These are phyloP conservation scores for Andrena marginata DNA, from an alignment of 2,888 invertebrate species.

Conservation along the genomic window DNA sequence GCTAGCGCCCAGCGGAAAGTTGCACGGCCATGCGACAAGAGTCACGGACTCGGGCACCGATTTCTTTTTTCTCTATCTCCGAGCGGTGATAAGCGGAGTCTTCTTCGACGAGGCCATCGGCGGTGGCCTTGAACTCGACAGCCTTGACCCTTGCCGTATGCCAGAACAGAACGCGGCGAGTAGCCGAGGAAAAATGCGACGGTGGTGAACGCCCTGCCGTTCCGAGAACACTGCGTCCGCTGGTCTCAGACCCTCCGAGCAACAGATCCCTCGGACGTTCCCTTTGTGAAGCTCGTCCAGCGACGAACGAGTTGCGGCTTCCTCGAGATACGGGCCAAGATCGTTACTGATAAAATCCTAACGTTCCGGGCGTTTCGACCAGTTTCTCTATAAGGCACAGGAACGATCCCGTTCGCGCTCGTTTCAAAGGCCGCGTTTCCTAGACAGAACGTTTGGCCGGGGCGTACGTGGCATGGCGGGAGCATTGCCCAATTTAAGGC, in stretches of 20 bases:
- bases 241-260: background rate
- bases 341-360: background rate
- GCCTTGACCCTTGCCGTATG: slow-evolving; percentile 50
- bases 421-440: slow-evolving; percentile 3
- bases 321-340: slow-evolving; percentile 18
- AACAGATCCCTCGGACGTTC: background rate
- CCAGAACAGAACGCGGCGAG: slow-evolving; percentile 29
- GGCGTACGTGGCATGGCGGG: slow-evolving; percentile 35
- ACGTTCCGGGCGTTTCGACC: background rate
- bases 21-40: slow-evolving; percentile 12
- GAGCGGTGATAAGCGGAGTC: slow-evolving; percentile 1
- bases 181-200: slow-evolving; percentile 30
- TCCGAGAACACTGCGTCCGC: slow-evolving; percentile 8
- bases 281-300: slow-evolving; percentile 1
- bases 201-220: slow-evolving; percentile 32
- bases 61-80: background rate
- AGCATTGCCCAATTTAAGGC: slow-evolving; percentile 58
- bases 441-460: slow-evolving; percentile 31
- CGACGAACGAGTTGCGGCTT: slow-evolving; percentile 24
- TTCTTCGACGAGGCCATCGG: slow-evolving; percentile 31
- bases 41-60: background rate
- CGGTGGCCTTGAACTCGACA: slow-evolving; percentile 68
- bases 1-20: slow-evolving; percentile 37
- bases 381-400: slow-evolving; percentile 20
- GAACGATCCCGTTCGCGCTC: background rate